Conservation (phyloP, 2,888 invertebrate genomes). For the Seira ritae region DNA sequence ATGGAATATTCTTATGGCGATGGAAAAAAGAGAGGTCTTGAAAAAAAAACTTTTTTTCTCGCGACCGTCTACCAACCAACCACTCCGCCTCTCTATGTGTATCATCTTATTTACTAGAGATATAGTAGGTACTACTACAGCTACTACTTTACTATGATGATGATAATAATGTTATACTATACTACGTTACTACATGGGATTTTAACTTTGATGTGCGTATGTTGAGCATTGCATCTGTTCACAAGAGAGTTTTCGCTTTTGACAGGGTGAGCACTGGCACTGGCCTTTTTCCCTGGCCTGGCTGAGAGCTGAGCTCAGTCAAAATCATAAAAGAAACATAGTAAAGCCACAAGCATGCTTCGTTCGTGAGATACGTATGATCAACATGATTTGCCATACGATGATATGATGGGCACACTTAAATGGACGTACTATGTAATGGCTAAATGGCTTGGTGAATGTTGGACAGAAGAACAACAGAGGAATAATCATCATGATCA, state of each 20-base stretch:
- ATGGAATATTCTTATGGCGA: slow-evolving; percentile 1
- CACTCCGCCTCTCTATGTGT: neutral
- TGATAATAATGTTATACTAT: neutral
- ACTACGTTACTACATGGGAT: neutral
- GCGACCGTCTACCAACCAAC: neutral
- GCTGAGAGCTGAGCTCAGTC: neutral
- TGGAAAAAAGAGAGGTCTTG: slow-evolving; percentile 44
- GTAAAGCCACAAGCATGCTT: neutral
- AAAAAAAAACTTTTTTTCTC: slow-evolving; percentile 37
- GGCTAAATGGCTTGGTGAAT: too few species aligned
- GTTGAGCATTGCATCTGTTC: neutral
- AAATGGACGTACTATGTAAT: neutral
- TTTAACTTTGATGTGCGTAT: neutral
- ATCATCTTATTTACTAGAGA: neutral
- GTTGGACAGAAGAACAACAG: neutral
- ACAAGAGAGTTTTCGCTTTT: neutral
- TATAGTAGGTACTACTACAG: neutral
- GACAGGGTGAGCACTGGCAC: neutral
- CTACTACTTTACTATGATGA: too few species aligned
- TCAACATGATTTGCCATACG: neutral
- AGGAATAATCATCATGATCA: neutral
- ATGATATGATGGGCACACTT: neutral
- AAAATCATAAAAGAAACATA: neutral
- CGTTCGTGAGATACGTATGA: neutral
- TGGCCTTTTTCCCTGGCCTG: too few species aligned